Conservation (phyloP, 2,113 vertebrate species). For the Opisthocomus hoazin region DNA sequence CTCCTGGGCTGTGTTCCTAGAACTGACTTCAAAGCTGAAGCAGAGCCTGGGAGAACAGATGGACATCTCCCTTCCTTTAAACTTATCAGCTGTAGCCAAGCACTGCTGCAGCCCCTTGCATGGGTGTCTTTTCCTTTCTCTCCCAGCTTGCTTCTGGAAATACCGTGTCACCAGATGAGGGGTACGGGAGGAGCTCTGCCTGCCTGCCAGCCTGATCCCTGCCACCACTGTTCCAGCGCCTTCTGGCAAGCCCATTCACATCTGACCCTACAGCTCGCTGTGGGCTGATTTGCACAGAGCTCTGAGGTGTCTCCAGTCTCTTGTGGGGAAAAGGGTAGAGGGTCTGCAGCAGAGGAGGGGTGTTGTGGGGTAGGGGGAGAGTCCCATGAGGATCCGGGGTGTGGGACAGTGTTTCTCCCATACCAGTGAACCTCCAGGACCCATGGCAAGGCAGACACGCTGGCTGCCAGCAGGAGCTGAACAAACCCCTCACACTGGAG, state of each 20-base stretch:
- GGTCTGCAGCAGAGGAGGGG: not conserved
- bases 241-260: rapidly evolving
- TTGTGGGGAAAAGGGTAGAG: not conserved
- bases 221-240: not conserved
- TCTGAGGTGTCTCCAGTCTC: not conserved
- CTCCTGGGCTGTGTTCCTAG: not conserved
- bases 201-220: not conserved
- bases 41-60: not conserved
- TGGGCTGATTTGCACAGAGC: not conserved
- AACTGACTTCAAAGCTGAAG: not conserved
- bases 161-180: slow-evolving; percentile 80
- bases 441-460: not conserved
- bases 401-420: not conserved
- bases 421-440: not conserved
- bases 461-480: not conserved
- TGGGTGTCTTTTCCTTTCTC: not conserved
- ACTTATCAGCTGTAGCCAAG: not conserved
- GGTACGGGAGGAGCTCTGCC: not conserved
- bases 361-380: not conserved
- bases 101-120: not conserved
- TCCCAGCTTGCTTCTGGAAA: slow-evolving; percentile 83
- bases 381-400: not conserved
- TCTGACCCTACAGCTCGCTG: not conserved
- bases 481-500: not conserved
- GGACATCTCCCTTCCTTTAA: not conserved